Evolutionary conservation across 2,888 invertebrate species (phyloP).

Genomic region (Ptilodon capucinus): DNA sequence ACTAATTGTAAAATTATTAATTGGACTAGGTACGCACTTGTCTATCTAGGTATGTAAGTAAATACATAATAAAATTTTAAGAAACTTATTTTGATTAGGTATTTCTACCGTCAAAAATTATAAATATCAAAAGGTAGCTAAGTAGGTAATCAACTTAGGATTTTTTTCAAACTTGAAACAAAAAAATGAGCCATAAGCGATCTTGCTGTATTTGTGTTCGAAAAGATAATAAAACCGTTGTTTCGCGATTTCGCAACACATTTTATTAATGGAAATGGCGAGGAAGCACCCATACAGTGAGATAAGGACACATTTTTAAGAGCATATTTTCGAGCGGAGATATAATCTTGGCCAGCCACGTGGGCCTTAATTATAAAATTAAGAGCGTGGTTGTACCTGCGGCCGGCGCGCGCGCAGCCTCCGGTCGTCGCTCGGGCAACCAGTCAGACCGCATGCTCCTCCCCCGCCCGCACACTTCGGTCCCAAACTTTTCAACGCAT

Average conservation of each 20-base stretch:
- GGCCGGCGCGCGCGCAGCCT: constrained; percentile 73
- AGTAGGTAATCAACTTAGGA: no score
- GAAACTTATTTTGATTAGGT: no score
- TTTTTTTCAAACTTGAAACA: no score
- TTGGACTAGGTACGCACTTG: no score
- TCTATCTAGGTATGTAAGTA: no score
- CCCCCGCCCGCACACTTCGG: constrained; percentile 51
- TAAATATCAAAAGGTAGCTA: no score
- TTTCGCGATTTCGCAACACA: constrained; percentile 1
- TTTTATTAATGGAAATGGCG: constrained; percentile 10
- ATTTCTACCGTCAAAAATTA: no score
- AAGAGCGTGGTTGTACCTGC: constrained; percentile 56
- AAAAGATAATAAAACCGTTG: no score
- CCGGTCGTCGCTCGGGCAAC: constrained; percentile 81
- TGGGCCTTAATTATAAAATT: constrained; percentile 58
- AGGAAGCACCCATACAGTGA: constrained; percentile 21
- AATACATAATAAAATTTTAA: no score
- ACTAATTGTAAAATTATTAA: no score
- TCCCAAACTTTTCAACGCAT: constrained; percentile 57
- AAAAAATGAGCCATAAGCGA: no score
- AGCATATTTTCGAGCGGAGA: constrained; percentile 43
- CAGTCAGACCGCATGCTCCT: constrained; percentile 75
- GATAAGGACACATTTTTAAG: constrained; percentile 33
- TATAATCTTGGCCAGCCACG: constrained; percentile 45
- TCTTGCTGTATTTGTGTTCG: no score